These are phyloP conservation scores for Leptopilina drosophilae DNA, from an alignment of 2,888 invertebrate species.

Conservation along the genomic window DNA sequence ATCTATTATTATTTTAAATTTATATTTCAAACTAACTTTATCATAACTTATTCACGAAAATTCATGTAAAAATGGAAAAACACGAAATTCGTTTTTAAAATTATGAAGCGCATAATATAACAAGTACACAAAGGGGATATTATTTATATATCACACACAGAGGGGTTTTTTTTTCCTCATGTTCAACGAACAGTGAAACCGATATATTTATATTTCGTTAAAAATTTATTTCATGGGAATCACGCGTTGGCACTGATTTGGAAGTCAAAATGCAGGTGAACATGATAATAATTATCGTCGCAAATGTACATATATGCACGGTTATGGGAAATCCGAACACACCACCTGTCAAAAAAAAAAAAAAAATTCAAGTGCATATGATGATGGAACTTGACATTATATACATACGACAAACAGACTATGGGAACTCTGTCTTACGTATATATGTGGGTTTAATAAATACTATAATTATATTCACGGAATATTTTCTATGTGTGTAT, in stretches of 20 bases:
- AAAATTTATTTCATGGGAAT: slow-evolving; percentile 68
- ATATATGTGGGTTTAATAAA: slow-evolving; percentile 65
- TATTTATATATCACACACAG: background rate
- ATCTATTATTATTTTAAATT: too few species aligned
- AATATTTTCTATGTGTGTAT: slow-evolving; percentile 55
- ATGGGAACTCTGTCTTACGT: slow-evolving; percentile 73
- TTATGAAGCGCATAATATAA: too few species aligned
- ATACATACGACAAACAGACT: slow-evolving; percentile 62
- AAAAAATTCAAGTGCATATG: slow-evolving; percentile 42
- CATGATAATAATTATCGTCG: slow-evolving; percentile 52
- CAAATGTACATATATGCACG: background rate
- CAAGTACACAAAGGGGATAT: background rate
- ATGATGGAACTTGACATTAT: slow-evolving; percentile 41
- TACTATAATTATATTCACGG: slow-evolving; percentile 73
- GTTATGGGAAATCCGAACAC: slow-evolving; percentile 59
- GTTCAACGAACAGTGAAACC: slow-evolving; percentile 21
- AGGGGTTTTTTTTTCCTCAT: background rate
- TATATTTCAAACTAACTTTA: too few species aligned
- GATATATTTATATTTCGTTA: slow-evolving; percentile 28
- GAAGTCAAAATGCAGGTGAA: slow-evolving; percentile 58
- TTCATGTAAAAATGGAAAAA: too few species aligned
- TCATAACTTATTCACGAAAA: too few species aligned
- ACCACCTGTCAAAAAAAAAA: slow-evolving; percentile 56
- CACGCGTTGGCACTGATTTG: slow-evolving; percentile 58
- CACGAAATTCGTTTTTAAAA: too few species aligned